Evolutionary conservation across 1,140 invertebrate genomes (phyloP).

Genomic region (Bicyclus anynana): DNA sequence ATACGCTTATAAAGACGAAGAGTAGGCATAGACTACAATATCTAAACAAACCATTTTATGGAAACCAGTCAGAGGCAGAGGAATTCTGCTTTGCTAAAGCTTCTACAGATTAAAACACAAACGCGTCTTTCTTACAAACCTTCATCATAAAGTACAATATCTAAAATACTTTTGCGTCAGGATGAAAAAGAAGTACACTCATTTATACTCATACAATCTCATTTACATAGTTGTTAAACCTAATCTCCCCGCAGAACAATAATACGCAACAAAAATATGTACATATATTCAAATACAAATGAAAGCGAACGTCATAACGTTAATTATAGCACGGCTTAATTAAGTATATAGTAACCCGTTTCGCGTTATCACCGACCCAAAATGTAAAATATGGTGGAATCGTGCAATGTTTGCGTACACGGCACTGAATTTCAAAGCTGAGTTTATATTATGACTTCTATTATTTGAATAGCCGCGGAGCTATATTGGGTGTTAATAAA

Average conservation of each 20-base stretch:
- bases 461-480: constrained; percentile 1
- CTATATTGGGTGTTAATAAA: background rate
- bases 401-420: constrained; percentile 7
- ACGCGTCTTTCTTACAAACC: no score
- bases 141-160: no score
- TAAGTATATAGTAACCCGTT: constrained; percentile 10
- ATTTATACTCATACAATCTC: no score
- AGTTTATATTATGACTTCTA: constrained; percentile 1
- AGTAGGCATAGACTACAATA: no score
- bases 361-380: constrained; percentile 4
- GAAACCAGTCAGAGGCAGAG: no score
- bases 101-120: no score
- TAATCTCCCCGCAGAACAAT: background rate
- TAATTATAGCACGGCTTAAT: constrained; percentile 18
- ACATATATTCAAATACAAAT: constrained; percentile 5
- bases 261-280: constrained; percentile 1
- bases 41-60: no score
- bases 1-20: no score
- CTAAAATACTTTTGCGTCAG: no score
- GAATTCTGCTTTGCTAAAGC: no score
- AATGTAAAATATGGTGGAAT: constrained; percentile 14
- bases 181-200: no score
- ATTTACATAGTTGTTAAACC: no score
- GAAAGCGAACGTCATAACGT: constrained; percentile 5
- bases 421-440: constrained; percentile 7